Conservation (phyloP, 2,797 vertebrate genomes). For the Myoxocephalus aenaeus region DNA sequence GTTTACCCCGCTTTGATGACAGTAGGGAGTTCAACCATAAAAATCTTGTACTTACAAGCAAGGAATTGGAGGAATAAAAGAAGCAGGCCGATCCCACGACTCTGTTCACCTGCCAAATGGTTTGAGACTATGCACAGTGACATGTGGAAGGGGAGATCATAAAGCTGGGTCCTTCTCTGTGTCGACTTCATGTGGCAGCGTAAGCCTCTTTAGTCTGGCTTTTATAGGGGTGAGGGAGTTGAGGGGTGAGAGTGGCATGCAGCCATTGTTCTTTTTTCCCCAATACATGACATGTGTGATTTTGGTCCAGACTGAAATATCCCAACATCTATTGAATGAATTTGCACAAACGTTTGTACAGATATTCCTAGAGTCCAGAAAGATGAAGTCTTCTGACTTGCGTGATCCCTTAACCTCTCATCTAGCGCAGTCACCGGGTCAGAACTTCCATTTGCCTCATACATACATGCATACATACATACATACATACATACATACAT, state of each 20-base stretch:
- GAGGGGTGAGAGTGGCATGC: conserved; percentile 40
- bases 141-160: conserved; percentile 50
- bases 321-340: neutral
- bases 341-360: neutral
- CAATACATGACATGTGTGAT: conserved; percentile 11
- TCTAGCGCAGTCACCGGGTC: neutral
- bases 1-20: conserved; percentile 71
- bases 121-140: conserved; percentile 54
- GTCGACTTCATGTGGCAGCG: conserved; percentile 54
- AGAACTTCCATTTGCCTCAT: neutral
- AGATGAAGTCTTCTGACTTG: neutral
- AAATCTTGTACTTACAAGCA: conserved; percentile 56
- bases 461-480: neutral
- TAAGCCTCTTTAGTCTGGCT: conserved; percentile 62
- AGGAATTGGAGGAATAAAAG: conserved; percentile 58
- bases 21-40: conserved; percentile 68
- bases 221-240: conserved; percentile 56
- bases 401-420: neutral
- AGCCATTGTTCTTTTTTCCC: conserved; percentile 23
- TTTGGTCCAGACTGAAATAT: conserved; percentile 13
- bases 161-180: conserved; percentile 58
- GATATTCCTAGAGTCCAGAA: neutral
- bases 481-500: too few species aligned
- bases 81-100: conserved; percentile 43
- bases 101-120: conserved; percentile 66